Conservation (phyloP, 2,113 vertebrate species). For the Girardinichthys multiradiatus region DNA sequence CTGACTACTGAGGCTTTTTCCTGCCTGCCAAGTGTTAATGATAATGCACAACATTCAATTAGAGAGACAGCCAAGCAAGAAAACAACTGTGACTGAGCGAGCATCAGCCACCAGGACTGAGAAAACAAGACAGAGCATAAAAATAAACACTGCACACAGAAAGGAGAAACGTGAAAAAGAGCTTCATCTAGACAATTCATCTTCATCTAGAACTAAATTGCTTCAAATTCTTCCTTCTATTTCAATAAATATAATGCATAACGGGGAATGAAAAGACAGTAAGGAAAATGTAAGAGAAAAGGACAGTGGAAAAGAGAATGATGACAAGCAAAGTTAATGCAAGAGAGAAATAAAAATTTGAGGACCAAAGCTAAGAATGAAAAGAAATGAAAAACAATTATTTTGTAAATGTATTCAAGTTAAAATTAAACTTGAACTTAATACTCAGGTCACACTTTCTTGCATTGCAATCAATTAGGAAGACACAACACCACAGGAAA, state of each 20-base stretch:
- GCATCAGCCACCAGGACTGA: not conserved
- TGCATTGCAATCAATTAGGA: too few relatives aligned
- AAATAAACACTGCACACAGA: not conserved
- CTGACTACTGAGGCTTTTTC: not conserved
- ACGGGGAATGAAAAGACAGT: not conserved
- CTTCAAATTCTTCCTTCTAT: not conserved
- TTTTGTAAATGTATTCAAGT: not conserved
- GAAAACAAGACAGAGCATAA: conserved; percentile 7
- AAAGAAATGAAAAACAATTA: not conserved
- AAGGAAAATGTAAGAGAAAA: not conserved
- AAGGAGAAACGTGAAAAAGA: not conserved
- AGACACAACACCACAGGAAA: too few relatives aligned
- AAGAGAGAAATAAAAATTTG: not conserved
- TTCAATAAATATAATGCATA: not conserved
- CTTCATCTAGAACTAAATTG: not conserved
- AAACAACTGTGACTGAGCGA: conserved; percentile 5
- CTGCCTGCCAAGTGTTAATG: conserved; percentile 24
- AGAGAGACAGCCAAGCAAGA: conserved; percentile 9
- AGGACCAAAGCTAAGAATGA: not conserved
- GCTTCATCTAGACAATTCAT: not conserved
- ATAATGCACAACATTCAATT: conserved; percentile 38
- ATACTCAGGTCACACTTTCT: not conserved
- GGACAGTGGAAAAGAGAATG: too few relatives aligned
- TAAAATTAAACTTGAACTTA: not conserved
- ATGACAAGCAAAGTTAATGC: not conserved